A percentile compares a stretch with the other conserved stretches of the same genome.
Evolutionary conservation across 2,888 invertebrate species (phyloP).

Genomic region (Sinopyrophorus schimmeli): DNA sequence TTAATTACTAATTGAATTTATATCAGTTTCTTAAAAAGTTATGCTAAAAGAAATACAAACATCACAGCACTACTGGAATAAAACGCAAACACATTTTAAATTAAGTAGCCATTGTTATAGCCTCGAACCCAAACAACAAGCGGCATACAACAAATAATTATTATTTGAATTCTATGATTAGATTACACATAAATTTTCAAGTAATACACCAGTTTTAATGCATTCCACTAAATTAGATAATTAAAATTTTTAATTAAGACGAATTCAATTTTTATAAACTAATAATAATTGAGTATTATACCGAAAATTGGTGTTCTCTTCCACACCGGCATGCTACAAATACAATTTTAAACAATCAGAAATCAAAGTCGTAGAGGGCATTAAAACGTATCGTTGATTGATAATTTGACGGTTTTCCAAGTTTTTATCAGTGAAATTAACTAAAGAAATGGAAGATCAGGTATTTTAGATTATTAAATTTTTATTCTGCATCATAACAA

Average conservation of each 20-base stretch:
- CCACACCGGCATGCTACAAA: too few relatives aligned
- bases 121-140: slow-evolving; percentile 25
- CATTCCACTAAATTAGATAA: too few relatives aligned
- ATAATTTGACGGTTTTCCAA: slow-evolving; percentile 1
- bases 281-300: too few relatives aligned
- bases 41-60: too few relatives aligned
- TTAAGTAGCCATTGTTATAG: slow-evolving; percentile 25
- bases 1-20: slow-evolving; percentile 4
- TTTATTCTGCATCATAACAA: too few relatives aligned
- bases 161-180: too few relatives aligned
- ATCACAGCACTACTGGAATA: slow-evolving; percentile 14
- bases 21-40: neutral
- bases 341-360: slow-evolving; percentile 1
- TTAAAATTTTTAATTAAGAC: too few relatives aligned
- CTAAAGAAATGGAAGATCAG: slow-evolving; percentile 17
- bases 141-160: too few relatives aligned
- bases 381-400: slow-evolving; percentile 4
- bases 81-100: slow-evolving; percentile 26
- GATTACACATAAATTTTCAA: too few relatives aligned
- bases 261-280: too few relatives aligned
- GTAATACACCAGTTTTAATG: too few relatives aligned
- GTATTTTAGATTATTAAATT: slow-evolving; percentile 5
- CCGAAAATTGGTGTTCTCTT: too few relatives aligned
- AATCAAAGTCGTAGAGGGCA: slow-evolving; percentile 10
- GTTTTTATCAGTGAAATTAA: neutral